Conservation (phyloP, 2,113 vertebrate species). For the Pluvialis apricaria region DNA sequence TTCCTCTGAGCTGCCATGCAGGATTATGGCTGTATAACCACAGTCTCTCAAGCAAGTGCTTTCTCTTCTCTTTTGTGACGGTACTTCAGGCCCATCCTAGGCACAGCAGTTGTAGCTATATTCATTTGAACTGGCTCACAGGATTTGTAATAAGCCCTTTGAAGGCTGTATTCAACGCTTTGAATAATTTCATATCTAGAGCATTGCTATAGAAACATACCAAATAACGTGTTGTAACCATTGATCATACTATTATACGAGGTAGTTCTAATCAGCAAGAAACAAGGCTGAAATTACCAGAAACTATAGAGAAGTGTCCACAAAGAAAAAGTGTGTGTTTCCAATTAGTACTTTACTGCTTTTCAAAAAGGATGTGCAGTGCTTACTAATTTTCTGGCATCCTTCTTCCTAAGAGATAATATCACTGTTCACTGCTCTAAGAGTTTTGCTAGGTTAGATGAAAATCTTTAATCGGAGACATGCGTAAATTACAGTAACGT, state of each 20-base stretch:
- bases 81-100: neutral
- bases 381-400: neutral
- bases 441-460: neutral
- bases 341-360: neutral
- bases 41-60: neutral
- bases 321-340: neutral
- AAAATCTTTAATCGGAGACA: neutral
- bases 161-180: neutral
- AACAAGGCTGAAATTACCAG: neutral
- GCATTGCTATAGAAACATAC: neutral
- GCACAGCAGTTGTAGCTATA: neutral
- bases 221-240: neutral
- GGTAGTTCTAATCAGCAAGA: neutral
- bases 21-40: accelerated
- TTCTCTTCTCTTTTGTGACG: neutral
- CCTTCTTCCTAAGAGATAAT: neutral
- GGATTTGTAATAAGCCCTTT: neutral
- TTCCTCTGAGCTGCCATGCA: neutral
- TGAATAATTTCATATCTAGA: neutral
- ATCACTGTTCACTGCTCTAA: neutral
- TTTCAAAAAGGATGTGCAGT: neutral
- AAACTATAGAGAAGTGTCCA: neutral
- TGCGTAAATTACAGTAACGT: neutral
- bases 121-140: neutral
- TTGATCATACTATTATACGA: neutral